A percentile compares a stretch with the other conserved stretches of the same genome.
phyloP scores from a whole-genome alignment of 2,113 vertebrate genomes.

The Galeopterus variegatus region DNA sequence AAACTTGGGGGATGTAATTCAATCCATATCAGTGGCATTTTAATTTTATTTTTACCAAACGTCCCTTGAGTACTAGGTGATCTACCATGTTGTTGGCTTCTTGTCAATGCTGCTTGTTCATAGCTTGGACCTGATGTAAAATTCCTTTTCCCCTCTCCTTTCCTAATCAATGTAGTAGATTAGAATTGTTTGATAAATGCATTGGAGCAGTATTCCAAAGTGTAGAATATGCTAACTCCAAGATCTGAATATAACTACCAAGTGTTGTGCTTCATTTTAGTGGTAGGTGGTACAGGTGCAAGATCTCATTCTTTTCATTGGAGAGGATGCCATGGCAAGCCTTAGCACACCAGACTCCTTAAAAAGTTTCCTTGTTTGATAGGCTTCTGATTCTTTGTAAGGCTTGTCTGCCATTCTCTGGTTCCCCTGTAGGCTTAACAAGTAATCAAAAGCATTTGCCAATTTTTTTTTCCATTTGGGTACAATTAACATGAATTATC shows the following conservation, averaged over 20 bases:
- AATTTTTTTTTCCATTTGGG: not conserved
- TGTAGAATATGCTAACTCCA: not conserved
- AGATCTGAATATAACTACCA: not conserved
- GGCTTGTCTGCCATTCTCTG: not conserved
- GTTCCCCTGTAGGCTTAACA: not conserved
- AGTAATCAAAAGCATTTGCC: not conserved
- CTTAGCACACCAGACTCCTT: rapidly evolving
- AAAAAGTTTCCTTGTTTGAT: not conserved
- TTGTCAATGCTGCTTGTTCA: not conserved
- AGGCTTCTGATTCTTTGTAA: not conserved
- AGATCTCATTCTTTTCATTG: not conserved
- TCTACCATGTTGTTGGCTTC: not conserved
- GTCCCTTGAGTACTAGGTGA: not conserved
- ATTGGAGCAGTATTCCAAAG: not conserved
- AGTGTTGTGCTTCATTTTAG: not conserved
- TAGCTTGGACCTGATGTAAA: not conserved
- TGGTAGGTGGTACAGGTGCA: not conserved
- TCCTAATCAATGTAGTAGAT: not conserved
- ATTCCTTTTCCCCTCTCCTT: not conserved
- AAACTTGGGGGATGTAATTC: too few relatives aligned
- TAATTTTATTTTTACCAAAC: not conserved
- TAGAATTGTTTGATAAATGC: not conserved
- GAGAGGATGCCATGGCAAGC: not conserved
- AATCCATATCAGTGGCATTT: too few relatives aligned
- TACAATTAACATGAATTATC: not conserved